A percentile compares a stretch with the other conserved stretches of the same genome.
Conservation (phyloP, 92 coral and sea anemone species). For the Bergia puertoricense region DNA sequence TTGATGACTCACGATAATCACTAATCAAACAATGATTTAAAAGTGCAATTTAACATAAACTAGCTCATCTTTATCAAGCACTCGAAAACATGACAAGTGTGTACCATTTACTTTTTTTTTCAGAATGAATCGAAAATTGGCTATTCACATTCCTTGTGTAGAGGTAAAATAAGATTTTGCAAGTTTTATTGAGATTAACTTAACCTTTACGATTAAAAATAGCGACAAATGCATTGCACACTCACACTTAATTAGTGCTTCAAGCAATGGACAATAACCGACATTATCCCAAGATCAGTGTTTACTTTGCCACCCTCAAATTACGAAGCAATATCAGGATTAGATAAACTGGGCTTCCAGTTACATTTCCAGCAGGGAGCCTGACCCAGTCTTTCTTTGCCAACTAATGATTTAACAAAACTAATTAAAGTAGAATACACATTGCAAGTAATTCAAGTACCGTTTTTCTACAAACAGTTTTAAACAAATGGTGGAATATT, state of each 20-base stretch:
- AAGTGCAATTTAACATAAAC: too few species aligned
- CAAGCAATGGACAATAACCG: too few species aligned
- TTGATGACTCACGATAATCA: neutral
- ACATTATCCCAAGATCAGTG: too few species aligned
- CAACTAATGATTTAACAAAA: neutral
- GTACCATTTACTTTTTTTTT: too few species aligned
- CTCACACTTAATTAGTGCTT: too few species aligned
- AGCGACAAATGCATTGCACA: too few species aligned
- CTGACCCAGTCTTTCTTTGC: neutral
- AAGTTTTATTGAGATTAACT: neutral
- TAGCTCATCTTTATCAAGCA: neutral
- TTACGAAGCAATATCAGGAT: too few species aligned
- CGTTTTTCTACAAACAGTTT: neutral
- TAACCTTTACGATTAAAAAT: neutral
- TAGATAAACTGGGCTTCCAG: neutral
- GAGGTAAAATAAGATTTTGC: neutral
- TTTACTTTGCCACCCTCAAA: too few species aligned
- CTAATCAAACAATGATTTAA: too few species aligned
- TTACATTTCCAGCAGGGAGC: neutral
- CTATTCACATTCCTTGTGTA: neutral
- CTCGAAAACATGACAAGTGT: neutral
- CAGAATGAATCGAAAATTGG: neutral
- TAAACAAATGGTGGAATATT: neutral
- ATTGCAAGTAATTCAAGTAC: neutral
- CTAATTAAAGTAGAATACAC: neutral